A percentile compares a stretch with the other conserved stretches of the same genome.
Conservation (phyloP, 2,113 vertebrate species). For the Corythornis madagascariensis region DNA sequence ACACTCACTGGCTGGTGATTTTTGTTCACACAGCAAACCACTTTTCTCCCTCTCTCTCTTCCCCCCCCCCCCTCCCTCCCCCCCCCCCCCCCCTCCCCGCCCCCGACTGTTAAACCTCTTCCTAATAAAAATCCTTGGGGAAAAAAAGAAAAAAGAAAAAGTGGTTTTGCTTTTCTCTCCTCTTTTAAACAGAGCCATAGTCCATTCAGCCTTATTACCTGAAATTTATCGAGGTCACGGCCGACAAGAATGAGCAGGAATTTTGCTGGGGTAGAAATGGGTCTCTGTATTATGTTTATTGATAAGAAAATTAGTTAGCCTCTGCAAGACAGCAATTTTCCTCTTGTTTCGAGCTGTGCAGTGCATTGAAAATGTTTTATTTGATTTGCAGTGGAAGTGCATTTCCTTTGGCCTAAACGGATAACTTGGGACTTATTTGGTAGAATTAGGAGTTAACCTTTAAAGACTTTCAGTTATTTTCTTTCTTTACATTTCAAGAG, state of each 20-base stretch:
- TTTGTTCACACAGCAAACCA: not conserved
- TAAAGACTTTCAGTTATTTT: not conserved
- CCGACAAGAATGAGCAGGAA: not conserved
- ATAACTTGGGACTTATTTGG: not conserved
- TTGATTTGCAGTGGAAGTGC: not conserved
- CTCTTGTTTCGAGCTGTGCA: not conserved
- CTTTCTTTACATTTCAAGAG: not conserved
- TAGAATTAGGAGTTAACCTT: constrained; percentile 3
- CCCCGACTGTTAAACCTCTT: rapidly evolving
- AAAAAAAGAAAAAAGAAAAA: not conserved
- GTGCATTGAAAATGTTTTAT: not conserved
- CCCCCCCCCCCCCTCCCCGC: rapidly evolving
- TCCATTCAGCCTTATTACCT: not conserved
- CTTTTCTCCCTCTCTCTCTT: not conserved
- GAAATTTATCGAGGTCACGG: constrained; percentile 42
- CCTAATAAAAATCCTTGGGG: not conserved
- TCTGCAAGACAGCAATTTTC: not conserved
- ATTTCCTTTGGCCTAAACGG: constrained; percentile 29
- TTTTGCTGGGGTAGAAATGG: not conserved
- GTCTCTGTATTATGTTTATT: not conserved
- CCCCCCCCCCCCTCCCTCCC: rapidly evolving
- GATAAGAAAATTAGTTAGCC: not conserved
- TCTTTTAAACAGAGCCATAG: not conserved
- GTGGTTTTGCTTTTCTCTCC: not conserved
- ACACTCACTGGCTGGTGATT: not conserved